These are phyloP conservation scores for Acanthacorydalis orientalis DNA, from an alignment of 2,888 invertebrate genomes.

Conservation along the genomic window DNA sequence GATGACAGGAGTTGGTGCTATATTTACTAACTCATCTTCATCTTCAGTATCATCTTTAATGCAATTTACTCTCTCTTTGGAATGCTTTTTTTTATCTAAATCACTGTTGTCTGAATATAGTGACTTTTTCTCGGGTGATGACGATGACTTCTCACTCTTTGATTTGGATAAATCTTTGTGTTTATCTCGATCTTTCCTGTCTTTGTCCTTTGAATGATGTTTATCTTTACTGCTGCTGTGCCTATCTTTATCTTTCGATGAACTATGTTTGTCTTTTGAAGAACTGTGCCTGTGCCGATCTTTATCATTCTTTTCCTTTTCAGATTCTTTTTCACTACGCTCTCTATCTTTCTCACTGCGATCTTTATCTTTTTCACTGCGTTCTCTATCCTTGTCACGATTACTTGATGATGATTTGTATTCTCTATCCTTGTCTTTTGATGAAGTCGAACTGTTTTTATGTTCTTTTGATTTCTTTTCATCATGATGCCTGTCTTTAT, in stretches of 20 bases:
- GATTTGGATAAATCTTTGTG: slow-evolving; percentile 18
- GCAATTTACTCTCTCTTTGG: slow-evolving; percentile 9
- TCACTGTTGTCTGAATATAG: background rate
- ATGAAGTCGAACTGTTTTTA: slow-evolving; percentile 19
- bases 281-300: slow-evolving; percentile 25
- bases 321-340: slow-evolving; percentile 19
- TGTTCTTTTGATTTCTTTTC: slow-evolving; percentile 19
- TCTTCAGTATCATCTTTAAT: background rate
- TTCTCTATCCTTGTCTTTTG: slow-evolving; percentile 27
- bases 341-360: slow-evolving; percentile 14
- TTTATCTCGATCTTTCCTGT: slow-evolving; percentile 33
- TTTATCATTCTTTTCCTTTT: slow-evolving; percentile 15
- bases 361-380: slow-evolving; percentile 19
- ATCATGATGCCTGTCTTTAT: slow-evolving; percentile 27
- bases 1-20: background rate
- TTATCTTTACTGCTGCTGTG: slow-evolving; percentile 20
- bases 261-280: slow-evolving; percentile 25
- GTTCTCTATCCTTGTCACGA: slow-evolving; percentile 23
- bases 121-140: background rate
- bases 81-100: slow-evolving; percentile 16
- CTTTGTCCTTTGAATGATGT: slow-evolving; percentile 36
- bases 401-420: slow-evolving; percentile 21
- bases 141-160: slow-evolving; percentile 7
- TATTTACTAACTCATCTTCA: slow-evolving; percentile 17
- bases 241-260: slow-evolving; percentile 15